Percentiles rank a stretch among this genome's conserved stretches.
Conservation (phyloP, 2,113 vertebrate species). For the Syrmaticus mikado region DNA sequence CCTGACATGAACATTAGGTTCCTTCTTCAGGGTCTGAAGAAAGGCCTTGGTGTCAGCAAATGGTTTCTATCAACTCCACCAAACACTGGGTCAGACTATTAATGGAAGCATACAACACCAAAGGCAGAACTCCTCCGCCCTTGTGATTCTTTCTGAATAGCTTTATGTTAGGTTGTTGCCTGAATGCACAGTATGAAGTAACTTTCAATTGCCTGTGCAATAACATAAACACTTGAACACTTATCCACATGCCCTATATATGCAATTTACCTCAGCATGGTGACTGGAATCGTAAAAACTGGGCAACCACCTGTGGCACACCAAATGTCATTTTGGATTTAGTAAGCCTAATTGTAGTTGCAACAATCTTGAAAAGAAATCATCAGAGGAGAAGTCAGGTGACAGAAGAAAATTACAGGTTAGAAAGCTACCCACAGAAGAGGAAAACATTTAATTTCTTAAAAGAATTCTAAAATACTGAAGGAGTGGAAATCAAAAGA, state of each 20-base stretch:
- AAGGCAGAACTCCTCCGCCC: not conserved
- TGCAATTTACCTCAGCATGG: not conserved
- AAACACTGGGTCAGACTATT: not conserved
- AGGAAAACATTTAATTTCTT: slow-evolving; percentile 7
- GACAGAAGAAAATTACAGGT: not conserved
- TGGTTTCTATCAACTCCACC: not conserved
- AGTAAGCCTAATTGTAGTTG: not conserved
- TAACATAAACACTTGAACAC: not conserved
- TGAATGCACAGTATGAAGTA: not conserved
- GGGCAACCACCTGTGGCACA: not conserved
- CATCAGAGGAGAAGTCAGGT: not conserved
- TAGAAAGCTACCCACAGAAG: not conserved
- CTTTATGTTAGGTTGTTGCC: not conserved
- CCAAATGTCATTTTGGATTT: not conserved
- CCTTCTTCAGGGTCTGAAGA: not conserved
- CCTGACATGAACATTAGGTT: not conserved
- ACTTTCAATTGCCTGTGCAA: not conserved
- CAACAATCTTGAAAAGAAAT: slow-evolving; percentile 11
- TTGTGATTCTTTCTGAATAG: not conserved
- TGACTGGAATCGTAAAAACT: not conserved
- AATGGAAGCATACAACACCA: not conserved
- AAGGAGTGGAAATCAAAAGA: not conserved
- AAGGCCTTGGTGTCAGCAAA: not conserved
- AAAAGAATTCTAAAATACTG: not conserved
- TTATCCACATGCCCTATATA: not conserved